Conservation (phyloP, 2,113 vertebrate genomes). For the Tamias sibiricus region DNA sequence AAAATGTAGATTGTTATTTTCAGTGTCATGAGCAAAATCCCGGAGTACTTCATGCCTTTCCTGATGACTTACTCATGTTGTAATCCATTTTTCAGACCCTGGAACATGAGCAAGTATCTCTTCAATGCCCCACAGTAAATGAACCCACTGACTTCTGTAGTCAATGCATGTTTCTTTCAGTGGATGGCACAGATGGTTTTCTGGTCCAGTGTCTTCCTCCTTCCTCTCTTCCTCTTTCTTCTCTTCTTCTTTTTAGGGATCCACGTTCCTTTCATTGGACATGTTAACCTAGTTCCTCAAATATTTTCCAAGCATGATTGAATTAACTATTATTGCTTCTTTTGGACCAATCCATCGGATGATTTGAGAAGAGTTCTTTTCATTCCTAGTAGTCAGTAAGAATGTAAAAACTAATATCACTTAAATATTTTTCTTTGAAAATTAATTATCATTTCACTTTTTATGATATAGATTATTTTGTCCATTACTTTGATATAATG, state of each 20-base stretch:
- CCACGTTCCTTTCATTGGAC: slow-evolving; percentile 56
- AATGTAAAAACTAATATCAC: slow-evolving; percentile 43
- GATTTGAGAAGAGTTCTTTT: neutral
- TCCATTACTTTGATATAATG: slow-evolving; percentile 32
- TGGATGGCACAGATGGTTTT: neutral
- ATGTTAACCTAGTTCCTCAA: slow-evolving; percentile 41
- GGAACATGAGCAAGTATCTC: neutral
- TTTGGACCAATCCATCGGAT: slow-evolving; percentile 13
- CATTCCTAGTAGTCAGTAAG: slow-evolving; percentile 12
- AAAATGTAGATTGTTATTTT: slow-evolving; percentile 42
- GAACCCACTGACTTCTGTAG: neutral
- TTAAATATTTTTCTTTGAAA: slow-evolving; percentile 28
- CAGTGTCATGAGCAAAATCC: slow-evolving; percentile 1
- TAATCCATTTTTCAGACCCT: neutral
- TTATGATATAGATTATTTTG: slow-evolving; percentile 31
- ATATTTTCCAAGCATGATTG: slow-evolving; percentile 48
- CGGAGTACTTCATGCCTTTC: neutral
- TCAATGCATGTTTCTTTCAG: neutral
- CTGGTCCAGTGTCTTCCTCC: neutral
- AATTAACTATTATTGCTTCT: slow-evolving; percentile 26
- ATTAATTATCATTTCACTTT: slow-evolving; percentile 48
- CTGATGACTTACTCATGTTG: neutral
- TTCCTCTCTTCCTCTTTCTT: neutral
- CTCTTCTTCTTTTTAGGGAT: neutral
- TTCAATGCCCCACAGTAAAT: neutral